phyloP scores from a whole-genome alignment of 1,140 invertebrate species.

The Hormaphis cornu region DNA sequence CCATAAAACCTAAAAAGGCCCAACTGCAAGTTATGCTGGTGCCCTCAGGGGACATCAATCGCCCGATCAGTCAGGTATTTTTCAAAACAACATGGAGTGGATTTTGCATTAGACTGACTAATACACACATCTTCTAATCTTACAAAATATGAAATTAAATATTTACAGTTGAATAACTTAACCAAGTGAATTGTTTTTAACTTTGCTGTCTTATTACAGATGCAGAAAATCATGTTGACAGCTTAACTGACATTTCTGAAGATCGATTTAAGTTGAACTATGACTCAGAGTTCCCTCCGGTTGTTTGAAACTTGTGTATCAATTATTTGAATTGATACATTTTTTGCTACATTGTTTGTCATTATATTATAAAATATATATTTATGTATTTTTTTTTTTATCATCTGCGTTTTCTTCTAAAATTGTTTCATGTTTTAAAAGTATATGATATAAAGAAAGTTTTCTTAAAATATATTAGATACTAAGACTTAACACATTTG shows the following conservation, averaged over 20 bases:
- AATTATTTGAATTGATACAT: neutral
- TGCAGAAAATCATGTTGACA: conserved; percentile 13
- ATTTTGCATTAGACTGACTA: neutral
- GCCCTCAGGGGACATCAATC: conserved; percentile 14
- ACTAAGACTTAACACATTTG: conserved; percentile 18
- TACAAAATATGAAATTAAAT: neutral
- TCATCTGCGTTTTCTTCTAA: neutral
- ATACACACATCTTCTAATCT: neutral
- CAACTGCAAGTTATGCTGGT: conserved; percentile 23
- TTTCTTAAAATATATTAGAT: neutral
- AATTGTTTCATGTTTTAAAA: conserved; percentile 25
- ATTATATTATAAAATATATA: conserved; percentile 3
- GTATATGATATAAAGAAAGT: neutral
- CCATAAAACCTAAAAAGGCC: neutral
- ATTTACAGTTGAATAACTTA: neutral
- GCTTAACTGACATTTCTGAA: conserved; percentile 48
- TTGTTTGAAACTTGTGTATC: conserved; percentile 43
- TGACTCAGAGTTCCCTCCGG: conserved; percentile 72
- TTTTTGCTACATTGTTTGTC: neutral
- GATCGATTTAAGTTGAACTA: conserved; percentile 64
- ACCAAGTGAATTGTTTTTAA: neutral
- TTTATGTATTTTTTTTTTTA: conserved; percentile 11
- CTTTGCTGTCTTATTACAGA: neutral
- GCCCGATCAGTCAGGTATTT: conserved; percentile 20
- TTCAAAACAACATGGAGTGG: neutral